A percentile compares a stretch with the other conserved stretches of the same genome.
Evolutionary conservation across 2,797 vertebrate genomes (phyloP).

Genomic region (Gymnoscopelus braueri): DNA sequence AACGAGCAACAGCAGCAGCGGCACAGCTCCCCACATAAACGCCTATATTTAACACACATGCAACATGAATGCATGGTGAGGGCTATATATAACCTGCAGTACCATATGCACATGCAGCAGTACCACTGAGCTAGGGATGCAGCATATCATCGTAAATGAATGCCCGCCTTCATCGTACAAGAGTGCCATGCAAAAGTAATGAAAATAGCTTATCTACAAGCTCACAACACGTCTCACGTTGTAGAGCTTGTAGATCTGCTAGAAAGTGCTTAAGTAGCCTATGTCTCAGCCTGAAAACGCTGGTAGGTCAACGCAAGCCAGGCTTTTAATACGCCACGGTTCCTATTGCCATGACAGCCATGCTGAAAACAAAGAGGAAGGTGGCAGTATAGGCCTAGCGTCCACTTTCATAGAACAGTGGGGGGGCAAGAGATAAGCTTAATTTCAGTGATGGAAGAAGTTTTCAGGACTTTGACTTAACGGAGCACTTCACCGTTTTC

Average conservation of each 20-base stretch:
- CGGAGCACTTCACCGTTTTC: too few relatives aligned
- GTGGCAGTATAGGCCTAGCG: too few relatives aligned
- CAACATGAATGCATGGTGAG: constrained; percentile 31
- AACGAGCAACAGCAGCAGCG: constrained; percentile 13
- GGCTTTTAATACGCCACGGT: constrained; percentile 37
- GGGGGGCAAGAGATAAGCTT: too few relatives aligned
- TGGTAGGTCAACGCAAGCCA: constrained; percentile 17
- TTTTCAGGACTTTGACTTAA: too few relatives aligned
- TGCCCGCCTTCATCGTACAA: too few relatives aligned
- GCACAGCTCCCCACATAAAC: neutral
- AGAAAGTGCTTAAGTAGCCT: neutral
- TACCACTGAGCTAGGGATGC: neutral
- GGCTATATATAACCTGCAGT: constrained; percentile 37
- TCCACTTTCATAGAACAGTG: too few relatives aligned
- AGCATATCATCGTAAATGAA: constrained; percentile 2
- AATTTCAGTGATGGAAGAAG: too few relatives aligned
- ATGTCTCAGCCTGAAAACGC: neutral
- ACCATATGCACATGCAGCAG: constrained; percentile 2
- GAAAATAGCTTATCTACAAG: too few relatives aligned
- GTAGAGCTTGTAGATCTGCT: too few relatives aligned
- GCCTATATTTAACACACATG: constrained; percentile 6
- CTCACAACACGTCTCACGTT: too few relatives aligned
- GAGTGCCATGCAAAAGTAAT: too few relatives aligned
- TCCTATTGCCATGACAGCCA: constrained; percentile 26
- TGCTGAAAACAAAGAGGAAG: too few relatives aligned